Evolutionary conservation across 2,797 vertebrate genomes (phyloP).

Genomic region (Labeo calbasu): DNA sequence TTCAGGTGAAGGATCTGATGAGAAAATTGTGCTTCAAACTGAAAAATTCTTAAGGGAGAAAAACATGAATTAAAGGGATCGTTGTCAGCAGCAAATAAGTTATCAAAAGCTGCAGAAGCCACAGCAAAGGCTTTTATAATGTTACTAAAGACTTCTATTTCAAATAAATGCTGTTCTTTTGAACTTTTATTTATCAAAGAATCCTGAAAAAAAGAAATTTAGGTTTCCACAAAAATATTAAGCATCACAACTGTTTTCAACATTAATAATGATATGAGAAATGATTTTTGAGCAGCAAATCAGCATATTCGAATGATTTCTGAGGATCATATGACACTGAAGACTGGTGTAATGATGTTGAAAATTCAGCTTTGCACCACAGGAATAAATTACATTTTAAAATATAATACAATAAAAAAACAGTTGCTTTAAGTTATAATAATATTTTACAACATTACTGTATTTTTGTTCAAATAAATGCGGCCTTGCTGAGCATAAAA

Average conservation of each 20-base stretch:
- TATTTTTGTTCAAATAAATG: not conserved
- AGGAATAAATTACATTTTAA: too few species aligned
- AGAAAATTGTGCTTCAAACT: not conserved
- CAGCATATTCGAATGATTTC: not conserved
- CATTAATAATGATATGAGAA: not conserved
- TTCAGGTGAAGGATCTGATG: not conserved
- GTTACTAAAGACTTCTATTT: not conserved
- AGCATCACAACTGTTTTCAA: not conserved
- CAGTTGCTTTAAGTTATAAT: not conserved
- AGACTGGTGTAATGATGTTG: not conserved
- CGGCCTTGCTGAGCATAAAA: not conserved
- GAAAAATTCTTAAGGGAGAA: not conserved
- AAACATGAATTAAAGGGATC: not conserved
- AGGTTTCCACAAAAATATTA: not conserved
- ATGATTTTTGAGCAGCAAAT: not conserved
- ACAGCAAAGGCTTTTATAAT: not conserved
- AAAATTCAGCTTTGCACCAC: not conserved
- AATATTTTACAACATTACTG: not conserved
- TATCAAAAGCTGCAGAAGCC: not conserved
- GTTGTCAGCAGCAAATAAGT: not conserved
- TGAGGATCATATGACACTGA: not conserved
- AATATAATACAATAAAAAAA: not conserved
- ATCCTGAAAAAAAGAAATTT: not conserved
- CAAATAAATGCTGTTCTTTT: not conserved
- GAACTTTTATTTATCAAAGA: not conserved